Evolutionary conservation across 2,888 invertebrate species (phyloP).

Genomic region (Drosophila anomelani): DNA sequence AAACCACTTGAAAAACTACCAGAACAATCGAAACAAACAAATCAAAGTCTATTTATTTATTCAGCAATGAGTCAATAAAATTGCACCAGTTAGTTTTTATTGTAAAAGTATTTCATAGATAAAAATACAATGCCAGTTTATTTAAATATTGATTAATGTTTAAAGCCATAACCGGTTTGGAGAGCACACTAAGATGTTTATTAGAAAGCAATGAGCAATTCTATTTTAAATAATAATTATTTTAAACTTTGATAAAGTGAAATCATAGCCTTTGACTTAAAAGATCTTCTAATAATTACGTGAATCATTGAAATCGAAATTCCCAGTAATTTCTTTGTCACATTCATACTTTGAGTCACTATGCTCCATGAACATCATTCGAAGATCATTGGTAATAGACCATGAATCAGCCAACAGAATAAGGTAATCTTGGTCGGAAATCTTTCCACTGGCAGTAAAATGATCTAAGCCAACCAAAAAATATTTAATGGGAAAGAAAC

Average conservation of each 20-base stretch:
- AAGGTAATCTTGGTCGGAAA: neutral
- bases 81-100: neutral
- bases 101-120: neutral
- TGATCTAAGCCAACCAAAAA: conserved; percentile 34
- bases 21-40: conserved; percentile 3
- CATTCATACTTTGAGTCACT: conserved; percentile 3
- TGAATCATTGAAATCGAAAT: neutral
- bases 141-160: neutral
- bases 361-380: neutral
- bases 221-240: neutral
- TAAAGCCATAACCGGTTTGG: neutral
- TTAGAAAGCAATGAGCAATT: too few species aligned
- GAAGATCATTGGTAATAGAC: neutral
- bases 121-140: neutral
- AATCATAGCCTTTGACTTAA: neutral
- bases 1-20: conserved; percentile 5
- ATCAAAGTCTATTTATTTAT: neutral
- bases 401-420: conserved; percentile 2
- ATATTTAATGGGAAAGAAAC: neutral
- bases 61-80: neutral
- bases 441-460: conserved; percentile 1
- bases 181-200: neutral
- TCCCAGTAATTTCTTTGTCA: neutral
- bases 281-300: neutral
- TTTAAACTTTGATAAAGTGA: neutral